Conservation (phyloP, 2,888 invertebrate species). For the Epiperipatus broadwayi region DNA sequence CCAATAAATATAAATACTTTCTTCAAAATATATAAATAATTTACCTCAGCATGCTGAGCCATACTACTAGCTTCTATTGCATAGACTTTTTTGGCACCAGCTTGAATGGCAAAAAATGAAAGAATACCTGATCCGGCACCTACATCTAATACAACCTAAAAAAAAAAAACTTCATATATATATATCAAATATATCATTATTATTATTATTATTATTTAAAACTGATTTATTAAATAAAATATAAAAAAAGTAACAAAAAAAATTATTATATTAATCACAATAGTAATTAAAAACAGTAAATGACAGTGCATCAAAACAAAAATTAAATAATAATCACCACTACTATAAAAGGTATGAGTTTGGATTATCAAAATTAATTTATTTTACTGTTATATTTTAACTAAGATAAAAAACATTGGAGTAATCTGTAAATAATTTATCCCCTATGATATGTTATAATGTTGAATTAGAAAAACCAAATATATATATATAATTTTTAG, state of each 20-base stretch:
- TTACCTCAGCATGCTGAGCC: slow-evolving; percentile 76
- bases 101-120: slow-evolving; percentile 94
- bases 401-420: too few species aligned
- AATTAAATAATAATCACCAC: too few species aligned
- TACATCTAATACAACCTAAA: slow-evolving; percentile 75
- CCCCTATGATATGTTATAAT: too few species aligned
- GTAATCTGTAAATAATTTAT: too few species aligned
- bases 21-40: slow-evolving; percentile 7
- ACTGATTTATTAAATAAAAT: slow-evolving; percentile 10
- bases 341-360: too few species aligned
- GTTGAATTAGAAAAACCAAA: background rate
- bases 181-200: slow-evolving; percentile 6
- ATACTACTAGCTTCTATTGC: slow-evolving; percentile 98
- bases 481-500: background rate
- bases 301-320: too few species aligned
- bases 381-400: too few species aligned
- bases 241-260: too few species aligned
- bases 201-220: too few species aligned
- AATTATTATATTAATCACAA: background rate
- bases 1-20: slow-evolving; percentile 10
- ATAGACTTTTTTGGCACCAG: slow-evolving; percentile 86
- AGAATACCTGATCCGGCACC: slow-evolving; percentile 96
- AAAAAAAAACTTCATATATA: slow-evolving; percentile 9
- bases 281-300: too few species aligned
- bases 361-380: too few species aligned